Base-by-base conservation (phyloP, 2,113 vertebrate species). In the Percopsis transmontana region DNA sequence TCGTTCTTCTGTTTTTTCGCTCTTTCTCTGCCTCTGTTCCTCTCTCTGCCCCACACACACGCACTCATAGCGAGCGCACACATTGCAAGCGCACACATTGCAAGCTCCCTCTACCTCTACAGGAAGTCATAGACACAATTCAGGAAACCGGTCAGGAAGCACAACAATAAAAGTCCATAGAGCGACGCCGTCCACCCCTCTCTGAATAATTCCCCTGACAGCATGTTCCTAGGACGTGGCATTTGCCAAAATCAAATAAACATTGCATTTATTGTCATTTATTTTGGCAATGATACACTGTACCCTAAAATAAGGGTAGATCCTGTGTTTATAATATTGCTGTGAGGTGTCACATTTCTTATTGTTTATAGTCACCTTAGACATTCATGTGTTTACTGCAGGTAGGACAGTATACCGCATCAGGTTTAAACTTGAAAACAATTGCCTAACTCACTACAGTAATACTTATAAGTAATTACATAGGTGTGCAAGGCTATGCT, bases 391-490 rank as follows among this genome's bases (percentile, higher is more conserved):
- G 55, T 56, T 62, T 67, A 66, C 44, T 58, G 58, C 16, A 59
- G 48, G 57, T 66, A 62, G 5, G 48, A 42, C 54, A 23, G 58
- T 57, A 80, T 62, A 58, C 59, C 55, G 19, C 59, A 67, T 72
- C 69, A 82, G 66, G 64, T 79, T 77, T 59, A 60, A 81, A 81
- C 80, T 65, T 74, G 72, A 79, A 85, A 69, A 79, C 40, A 72
- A 81, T 84, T 76, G 81, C 64, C 52, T 47, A 50, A 52, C n/a
- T n/a, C n/a, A n/a, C 27, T 33, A 33, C 27, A 60, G 61, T 70
- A 45, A 50, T 76, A 57, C 62, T 77, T 44, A 77, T 62, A 5
- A 21, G 16, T 72, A 85, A 86, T 83, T 81, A 76, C 58, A 83
- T 33, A 63, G 58, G 47, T 39, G 53, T 41, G 65, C 16, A 38